Evolutionary conservation across 2,888 invertebrate genomes (phyloP).

Genomic region (Reticulitermes lucifugus): DNA sequence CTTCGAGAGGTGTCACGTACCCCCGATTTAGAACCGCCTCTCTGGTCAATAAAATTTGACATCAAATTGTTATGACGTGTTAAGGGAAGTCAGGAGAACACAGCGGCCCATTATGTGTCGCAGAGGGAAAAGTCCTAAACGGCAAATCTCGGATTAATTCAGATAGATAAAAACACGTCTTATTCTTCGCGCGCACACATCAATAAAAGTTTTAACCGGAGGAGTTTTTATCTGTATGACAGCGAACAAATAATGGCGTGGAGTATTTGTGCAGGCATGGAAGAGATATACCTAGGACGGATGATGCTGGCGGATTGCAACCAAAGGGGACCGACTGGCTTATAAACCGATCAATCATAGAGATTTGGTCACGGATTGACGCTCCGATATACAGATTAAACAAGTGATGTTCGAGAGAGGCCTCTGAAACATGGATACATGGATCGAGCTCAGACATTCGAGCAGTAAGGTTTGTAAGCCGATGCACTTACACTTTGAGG

Average conservation of each 20-base stretch:
- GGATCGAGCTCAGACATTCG: neutral
- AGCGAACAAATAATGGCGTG: constrained; percentile 9
- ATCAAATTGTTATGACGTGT: no score
- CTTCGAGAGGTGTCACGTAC: no score
- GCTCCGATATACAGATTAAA: constrained; percentile 44
- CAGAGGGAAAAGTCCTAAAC: neutral
- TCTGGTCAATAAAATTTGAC: no score
- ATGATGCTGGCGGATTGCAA: constrained; percentile 17
- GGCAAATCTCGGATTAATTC: constrained; percentile 36
- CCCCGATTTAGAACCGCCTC: no score
- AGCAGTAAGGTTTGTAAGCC: no score
- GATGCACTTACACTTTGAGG: no score
- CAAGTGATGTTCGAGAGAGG: constrained; percentile 15
- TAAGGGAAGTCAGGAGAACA: no score
- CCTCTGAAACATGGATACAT: neutral
- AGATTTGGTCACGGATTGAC: constrained; percentile 48
- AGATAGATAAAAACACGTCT: neutral
- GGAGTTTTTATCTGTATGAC: neutral
- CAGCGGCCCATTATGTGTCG: no score
- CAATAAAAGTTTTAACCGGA: constrained; percentile 1
- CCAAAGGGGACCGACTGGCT: constrained; percentile 40
- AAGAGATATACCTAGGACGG: neutral
- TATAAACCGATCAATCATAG: constrained; percentile 49
- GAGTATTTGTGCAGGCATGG: constrained; percentile 15
- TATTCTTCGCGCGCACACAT: neutral